A percentile compares a stretch with the other conserved stretches of the same genome.
Evolutionary conservation across 2,797 vertebrate genomes (phyloP).

Genomic region (Micrastur ruficollis): DNA sequence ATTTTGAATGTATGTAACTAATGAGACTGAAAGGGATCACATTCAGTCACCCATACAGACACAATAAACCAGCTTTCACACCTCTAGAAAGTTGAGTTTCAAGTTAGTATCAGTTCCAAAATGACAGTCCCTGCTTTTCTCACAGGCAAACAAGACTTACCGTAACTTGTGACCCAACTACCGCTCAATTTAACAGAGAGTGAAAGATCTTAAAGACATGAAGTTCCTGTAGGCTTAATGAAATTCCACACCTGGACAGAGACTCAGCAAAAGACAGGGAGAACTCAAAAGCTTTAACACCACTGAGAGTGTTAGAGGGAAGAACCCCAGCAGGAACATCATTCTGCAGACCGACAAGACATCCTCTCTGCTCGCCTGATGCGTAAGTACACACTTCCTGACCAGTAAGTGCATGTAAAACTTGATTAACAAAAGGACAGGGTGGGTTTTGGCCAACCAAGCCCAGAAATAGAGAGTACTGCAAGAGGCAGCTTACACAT

Average conservation of each 20-base stretch:
- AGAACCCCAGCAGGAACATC: neutral
- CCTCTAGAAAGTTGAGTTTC: neutral
- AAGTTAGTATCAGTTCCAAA: neutral
- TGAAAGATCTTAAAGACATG: neutral
- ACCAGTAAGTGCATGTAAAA: rapidly evolving
- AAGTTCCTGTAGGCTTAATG: neutral
- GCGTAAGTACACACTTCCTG: neutral
- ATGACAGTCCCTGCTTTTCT: neutral
- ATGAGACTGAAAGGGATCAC: neutral
- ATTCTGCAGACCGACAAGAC: neutral
- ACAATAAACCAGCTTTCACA: neutral
- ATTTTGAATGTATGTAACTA: neutral
- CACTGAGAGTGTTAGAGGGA: neutral
- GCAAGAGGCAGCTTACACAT: neutral
- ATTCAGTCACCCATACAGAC: neutral
- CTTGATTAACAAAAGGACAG: neutral
- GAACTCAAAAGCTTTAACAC: neutral
- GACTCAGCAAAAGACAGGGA: neutral
- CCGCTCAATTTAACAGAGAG: neutral
- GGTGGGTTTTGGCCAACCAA: neutral
- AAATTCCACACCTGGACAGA: neutral
- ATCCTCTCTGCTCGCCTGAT: neutral
- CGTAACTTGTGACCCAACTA: neutral
- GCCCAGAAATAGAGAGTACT: neutral
- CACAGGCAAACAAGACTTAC: neutral